A percentile compares a stretch with the other conserved stretches of the same genome.
These are phyloP conservation scores for Muschampia plurimacula DNA, from an alignment of 2,888 invertebrate genomes.

Conservation along the genomic window DNA sequence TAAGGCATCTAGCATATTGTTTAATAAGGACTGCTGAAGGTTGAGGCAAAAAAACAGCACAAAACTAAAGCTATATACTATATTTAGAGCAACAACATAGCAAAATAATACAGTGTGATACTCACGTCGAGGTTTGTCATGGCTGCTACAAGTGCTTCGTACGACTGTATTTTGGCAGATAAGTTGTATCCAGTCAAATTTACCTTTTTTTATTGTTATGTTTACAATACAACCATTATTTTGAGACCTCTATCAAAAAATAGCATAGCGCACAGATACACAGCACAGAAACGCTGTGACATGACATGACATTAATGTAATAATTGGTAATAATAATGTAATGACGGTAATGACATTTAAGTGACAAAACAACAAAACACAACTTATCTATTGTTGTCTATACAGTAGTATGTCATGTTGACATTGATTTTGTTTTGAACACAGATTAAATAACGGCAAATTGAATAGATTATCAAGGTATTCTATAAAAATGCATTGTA, in stretches of 20 bases:
- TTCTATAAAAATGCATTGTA: too few species aligned
- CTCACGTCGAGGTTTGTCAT: slow-evolving; percentile 46
- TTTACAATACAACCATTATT: slow-evolving; percentile 33
- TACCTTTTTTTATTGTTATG: slow-evolving; percentile 31
- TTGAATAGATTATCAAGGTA: too few species aligned
- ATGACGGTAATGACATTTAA: too few species aligned
- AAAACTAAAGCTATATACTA: not conserved
- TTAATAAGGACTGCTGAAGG: slow-evolving; percentile 13
- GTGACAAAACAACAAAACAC: too few species aligned
- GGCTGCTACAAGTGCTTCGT: slow-evolving; percentile 36
- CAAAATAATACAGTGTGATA: slow-evolving; percentile 37
- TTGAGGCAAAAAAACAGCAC: not conserved
- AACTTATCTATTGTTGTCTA: too few species aligned
- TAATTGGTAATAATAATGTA: too few species aligned
- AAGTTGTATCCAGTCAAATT: slow-evolving; percentile 25
- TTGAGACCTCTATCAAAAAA: slow-evolving; percentile 29
- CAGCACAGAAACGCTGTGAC: not conserved
- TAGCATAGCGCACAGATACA: slow-evolving; percentile 34
- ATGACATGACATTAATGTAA: too few species aligned
- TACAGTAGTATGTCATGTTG: too few species aligned
- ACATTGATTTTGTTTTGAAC: too few species aligned
- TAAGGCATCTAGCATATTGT: not conserved
- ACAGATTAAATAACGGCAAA: too few species aligned
- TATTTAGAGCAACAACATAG: slow-evolving; percentile 32
- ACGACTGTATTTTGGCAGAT: slow-evolving; percentile 34